Conservation (phyloP, 2,113 vertebrate species). For the Albula goreensis region DNA sequence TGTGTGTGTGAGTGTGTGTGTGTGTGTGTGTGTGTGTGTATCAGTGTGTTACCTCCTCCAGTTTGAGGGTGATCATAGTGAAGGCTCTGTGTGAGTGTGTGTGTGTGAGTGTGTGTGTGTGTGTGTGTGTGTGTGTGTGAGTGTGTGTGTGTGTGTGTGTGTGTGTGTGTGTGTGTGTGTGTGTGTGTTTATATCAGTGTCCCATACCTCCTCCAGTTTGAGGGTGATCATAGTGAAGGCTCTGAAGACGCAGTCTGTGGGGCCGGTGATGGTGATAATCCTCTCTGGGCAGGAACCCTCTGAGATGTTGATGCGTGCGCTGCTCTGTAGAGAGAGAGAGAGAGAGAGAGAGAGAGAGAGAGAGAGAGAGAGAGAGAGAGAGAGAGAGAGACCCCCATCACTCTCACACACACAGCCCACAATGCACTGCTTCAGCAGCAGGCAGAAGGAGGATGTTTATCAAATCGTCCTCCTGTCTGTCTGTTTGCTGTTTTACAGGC, state of each 20-base stretch:
- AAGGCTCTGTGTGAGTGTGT: neutral
- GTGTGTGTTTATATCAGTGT: neutral
- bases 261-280: slow-evolving; percentile 91
- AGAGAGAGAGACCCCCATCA: neutral
- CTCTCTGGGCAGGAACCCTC: slow-evolving; percentile 89
- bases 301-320: slow-evolving; percentile 88
- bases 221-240: slow-evolving; percentile 91
- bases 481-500: too few species aligned
- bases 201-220: slow-evolving; percentile 85
- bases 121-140: neutral
- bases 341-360: neutral
- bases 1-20: too few species aligned
- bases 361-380: neutral
- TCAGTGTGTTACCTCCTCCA: too few species aligned
- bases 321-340: slow-evolving; percentile 73
- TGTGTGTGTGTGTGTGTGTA: too few species aligned
- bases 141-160: neutral
- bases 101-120: neutral
- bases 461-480: too few species aligned
- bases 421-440: too few species aligned
- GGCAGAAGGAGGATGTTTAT: too few species aligned
- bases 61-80: slow-evolving; percentile 89
- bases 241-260: slow-evolving; percentile 83
- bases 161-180: neutral
- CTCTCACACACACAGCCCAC: too few species aligned